Evolutionary conservation across 2,888 invertebrate genomes (phyloP).

Genomic region (Clanis bilineata): DNA sequence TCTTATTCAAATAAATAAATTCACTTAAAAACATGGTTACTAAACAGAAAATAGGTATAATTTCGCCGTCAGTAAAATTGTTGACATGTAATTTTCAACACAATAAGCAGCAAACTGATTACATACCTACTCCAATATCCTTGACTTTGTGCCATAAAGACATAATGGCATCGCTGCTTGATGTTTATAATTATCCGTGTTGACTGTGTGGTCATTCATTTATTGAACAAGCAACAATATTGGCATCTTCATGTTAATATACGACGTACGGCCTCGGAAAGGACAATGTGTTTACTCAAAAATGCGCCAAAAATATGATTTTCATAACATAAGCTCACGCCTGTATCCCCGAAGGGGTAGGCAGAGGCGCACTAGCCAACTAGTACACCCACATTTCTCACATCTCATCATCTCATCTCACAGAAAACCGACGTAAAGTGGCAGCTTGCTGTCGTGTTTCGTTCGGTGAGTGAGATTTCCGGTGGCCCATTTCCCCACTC

Average conservation of each 20-base stretch:
- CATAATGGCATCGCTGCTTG: not conserved
- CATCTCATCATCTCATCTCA: no score
- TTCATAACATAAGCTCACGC: no score
- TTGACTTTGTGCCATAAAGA: not conserved
- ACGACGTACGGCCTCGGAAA: not conserved
- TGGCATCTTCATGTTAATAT: not conserved
- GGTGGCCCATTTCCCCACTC: no score
- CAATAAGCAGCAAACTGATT: not conserved
- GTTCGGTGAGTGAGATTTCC: no score
- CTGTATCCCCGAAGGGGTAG: no score
- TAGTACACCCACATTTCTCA: no score
- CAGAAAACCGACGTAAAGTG: no score
- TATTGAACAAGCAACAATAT: not conserved
- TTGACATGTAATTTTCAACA: not conserved
- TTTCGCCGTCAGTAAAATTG: not conserved
- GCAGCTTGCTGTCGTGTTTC: no score
- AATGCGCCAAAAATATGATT: not conserved
- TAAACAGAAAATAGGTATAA: not conserved
- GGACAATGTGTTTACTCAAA: not conserved
- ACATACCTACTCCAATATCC: not conserved
- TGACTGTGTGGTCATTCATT: not conserved
- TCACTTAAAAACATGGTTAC: no score
- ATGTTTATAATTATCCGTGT: not conserved
- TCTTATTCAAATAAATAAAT: no score
- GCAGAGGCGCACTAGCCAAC: no score